Evolutionary conservation across 2,113 vertebrate species (phyloP), one percentile per base, ranked within the genome.

Genomic region (Micromys minutus): DNA sequence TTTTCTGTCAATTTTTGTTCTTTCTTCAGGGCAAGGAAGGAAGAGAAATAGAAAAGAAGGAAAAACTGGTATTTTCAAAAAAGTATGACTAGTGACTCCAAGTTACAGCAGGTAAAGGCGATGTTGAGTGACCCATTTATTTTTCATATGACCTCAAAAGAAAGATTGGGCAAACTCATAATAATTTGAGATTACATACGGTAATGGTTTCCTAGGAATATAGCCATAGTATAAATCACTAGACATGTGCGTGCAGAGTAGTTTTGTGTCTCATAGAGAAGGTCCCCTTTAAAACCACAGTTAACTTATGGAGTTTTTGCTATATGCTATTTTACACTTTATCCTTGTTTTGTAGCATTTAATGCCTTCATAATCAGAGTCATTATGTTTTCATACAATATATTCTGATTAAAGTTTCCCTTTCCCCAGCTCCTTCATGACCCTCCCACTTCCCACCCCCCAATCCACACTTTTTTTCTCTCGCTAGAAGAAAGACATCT

Each of bases 231-330:
- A 1, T 86, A 89, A 88, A 91, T 94, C 72, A 59, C 89, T 91
- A 87, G 34, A 76, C 29, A 31, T 76, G 81, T 85, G 2, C 79
- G 21, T 92, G 4, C 45, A 34, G 59, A 88, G 80, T 7, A 91
- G 3, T 93, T 94, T 84, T 87, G 69, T 50, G 29, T 79, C 57
- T 94, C 55, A 57, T 61, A 36, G 26, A 3, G 26, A 47, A 89
- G 94, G 89, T 11, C 93, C 7, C 71, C 81, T 87, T 89, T 72
- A 87, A 96, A 96, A 85, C n/a, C 57, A 93, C 67, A 88, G 34
- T 80, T 50, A 24, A 19, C 55, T 84, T 79, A 87, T 24, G 63
- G 34, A 50, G 39, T 31, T 21, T 87, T 92, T 71, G 29, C 17
- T 84, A 74, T 90, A 29, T 57, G 19, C 13, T 72, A 0, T 65